A percentile compares a stretch with the other conserved stretches of the same genome.
Conservation (phyloP, 2,797 vertebrate species). For the Parauchenoglanis ngamensis region DNA sequence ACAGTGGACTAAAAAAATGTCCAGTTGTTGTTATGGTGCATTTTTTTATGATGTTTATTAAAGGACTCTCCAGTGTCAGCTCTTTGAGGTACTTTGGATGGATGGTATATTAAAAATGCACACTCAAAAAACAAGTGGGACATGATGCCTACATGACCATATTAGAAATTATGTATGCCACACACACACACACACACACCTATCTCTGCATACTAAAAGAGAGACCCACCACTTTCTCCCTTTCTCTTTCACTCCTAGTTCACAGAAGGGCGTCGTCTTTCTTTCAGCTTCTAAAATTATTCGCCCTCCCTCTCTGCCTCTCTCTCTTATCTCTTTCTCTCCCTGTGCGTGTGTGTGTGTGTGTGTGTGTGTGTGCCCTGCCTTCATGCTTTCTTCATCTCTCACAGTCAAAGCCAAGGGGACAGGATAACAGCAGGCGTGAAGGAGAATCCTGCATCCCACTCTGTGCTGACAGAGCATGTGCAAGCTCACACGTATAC, state of each 20-base stretch:
- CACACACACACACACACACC: not conserved
- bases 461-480: conserved; percentile 27
- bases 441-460: conserved; percentile 31
- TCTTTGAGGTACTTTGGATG: not conserved
- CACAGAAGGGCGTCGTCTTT: conserved; percentile 21
- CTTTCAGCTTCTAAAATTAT: conserved; percentile 49
- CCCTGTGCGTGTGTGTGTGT: not conserved
- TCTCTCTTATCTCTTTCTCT: conserved; percentile 21
- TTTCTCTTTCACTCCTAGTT: not conserved
- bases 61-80: not conserved
- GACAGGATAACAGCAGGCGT: conserved; percentile 4
- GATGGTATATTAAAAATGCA: not conserved
- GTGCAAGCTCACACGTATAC: conserved; percentile 1
- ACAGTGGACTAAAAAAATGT: not conserved
- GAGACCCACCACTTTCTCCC: not conserved
- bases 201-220: not conserved
- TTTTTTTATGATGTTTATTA: not conserved
- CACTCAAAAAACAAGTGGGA: not conserved
- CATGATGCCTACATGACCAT: not conserved
- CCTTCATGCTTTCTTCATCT: conserved; percentile 13
- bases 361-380: not conserved
- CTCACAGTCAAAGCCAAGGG: conserved; percentile 34
- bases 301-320: not conserved
- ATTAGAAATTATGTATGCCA: not conserved
- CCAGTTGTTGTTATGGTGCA: not conserved